phyloP scores from a whole-genome alignment of 2,888 invertebrate species.

The Opisthograptis luteolata region DNA sequence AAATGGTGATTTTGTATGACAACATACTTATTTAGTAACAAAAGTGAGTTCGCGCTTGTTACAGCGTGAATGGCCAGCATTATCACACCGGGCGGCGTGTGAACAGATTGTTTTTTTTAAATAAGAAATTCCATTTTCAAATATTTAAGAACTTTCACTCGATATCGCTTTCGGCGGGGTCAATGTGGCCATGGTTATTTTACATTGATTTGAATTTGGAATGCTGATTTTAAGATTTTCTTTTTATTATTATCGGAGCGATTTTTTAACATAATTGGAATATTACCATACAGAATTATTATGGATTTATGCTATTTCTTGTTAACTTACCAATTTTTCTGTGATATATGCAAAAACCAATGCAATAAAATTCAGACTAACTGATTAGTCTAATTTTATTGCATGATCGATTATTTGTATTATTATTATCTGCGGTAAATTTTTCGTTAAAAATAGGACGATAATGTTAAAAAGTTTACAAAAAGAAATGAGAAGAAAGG shows the following conservation, averaged over 20 bases:
- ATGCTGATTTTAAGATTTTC: background rate
- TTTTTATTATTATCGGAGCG: background rate
- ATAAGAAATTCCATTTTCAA: conserved; percentile 50
- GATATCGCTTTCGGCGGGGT: conserved; percentile 61
- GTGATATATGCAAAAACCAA: no score
- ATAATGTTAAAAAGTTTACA: no score
- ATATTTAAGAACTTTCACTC: conserved; percentile 64
- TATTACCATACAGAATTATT: background rate
- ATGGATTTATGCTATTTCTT: no score
- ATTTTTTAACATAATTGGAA: no score
- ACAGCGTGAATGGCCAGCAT: conserved; percentile 50
- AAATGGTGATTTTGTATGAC: conserved; percentile 53
- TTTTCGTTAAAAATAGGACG: no score
- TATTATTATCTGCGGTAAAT: no score
- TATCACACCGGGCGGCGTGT: conserved; percentile 68
- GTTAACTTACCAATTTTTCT: no score
- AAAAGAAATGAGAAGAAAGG: no score
- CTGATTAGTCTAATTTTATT: no score
- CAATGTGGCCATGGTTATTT: conserved; percentile 48
- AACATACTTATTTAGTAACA: conserved; percentile 55
- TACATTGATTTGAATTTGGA: conserved; percentile 29
- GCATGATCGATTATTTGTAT: no score
- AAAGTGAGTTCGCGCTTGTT: conserved; percentile 57
- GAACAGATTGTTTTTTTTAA: conserved; percentile 52
- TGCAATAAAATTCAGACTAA: no score